These are phyloP conservation scores for Rhinoraja longicauda DNA, from an alignment of 2,797 vertebrate genomes.

Conservation along the genomic window DNA sequence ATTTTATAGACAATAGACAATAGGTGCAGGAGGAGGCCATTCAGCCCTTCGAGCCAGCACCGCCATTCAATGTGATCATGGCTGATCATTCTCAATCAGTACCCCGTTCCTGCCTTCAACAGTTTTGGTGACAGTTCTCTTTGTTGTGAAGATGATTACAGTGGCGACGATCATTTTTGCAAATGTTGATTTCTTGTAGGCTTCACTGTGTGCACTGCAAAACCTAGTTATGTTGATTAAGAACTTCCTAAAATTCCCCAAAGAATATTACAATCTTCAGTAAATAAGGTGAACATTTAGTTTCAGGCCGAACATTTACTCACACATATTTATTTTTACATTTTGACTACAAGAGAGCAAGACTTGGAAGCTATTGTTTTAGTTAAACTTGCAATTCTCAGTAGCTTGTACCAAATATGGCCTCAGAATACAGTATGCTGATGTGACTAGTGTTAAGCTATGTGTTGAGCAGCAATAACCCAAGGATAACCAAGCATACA, in stretches of 20 bases:
- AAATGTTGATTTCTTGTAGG: neutral
- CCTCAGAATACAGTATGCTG: too few species aligned
- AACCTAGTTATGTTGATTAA: neutral
- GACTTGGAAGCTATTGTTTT: neutral
- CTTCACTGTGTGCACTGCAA: neutral
- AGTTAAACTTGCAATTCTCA: neutral
- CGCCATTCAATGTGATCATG: too few species aligned
- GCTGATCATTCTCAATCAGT: too few species aligned
- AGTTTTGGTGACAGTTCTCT: neutral
- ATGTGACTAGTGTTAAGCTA: too few species aligned
- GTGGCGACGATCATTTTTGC: neutral
- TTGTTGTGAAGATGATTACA: neutral
- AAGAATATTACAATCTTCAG: neutral
- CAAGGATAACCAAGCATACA: too few species aligned
- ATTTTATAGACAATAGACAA: too few species aligned
- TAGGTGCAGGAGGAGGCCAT: too few species aligned
- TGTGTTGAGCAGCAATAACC: too few species aligned
- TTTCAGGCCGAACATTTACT: neutral
- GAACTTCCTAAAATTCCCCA: neutral
- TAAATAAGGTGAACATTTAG: neutral
- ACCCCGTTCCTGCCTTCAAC: too few species aligned
- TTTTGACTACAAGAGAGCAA: neutral
- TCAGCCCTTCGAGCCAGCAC: too few species aligned
- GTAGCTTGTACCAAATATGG: too few species aligned
- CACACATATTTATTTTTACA: neutral